phyloP scores from a whole-genome alignment of 2,113 vertebrate genomes.

The Prionailurus bengalensis region DNA sequence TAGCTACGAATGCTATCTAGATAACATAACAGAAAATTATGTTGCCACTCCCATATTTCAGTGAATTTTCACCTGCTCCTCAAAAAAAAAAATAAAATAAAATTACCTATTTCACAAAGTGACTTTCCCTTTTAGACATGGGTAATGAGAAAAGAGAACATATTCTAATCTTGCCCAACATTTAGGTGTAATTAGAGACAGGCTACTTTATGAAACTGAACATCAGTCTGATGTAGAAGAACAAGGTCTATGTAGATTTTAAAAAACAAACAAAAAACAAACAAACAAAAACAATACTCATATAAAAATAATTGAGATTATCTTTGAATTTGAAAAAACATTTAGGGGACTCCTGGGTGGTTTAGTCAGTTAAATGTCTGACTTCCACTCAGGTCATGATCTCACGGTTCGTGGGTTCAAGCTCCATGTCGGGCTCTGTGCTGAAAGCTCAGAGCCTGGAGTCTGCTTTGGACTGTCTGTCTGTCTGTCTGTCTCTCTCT shows the following conservation, averaged over 20 bases:
- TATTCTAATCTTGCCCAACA: slow-evolving; percentile 28
- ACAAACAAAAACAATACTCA: background rate
- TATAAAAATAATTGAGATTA: background rate
- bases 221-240: background rate
- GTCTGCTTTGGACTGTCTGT: no score
- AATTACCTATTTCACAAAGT: slow-evolving; percentile 46
- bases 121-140: slow-evolving; percentile 9
- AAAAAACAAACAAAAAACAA: fast-evolving
- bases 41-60: slow-evolving; percentile 25
- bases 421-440: no score
- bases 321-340: background rate
- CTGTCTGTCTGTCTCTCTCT: no score
- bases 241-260: background rate
- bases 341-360: background rate
- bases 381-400: no score
- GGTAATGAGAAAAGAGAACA: background rate
- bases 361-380: no score
- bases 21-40: background rate
- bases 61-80: background rate
- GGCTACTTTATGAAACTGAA: background rate
- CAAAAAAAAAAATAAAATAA: background rate
- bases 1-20: background rate
- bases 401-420: no score
- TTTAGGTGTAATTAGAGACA: background rate
- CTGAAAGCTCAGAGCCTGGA: no score